Percentiles rank a stretch among this genome's conserved stretches.
These are phyloP conservation scores for Piscicola geometra DNA, from an alignment of 2,888 invertebrate genomes.

Conservation along the genomic window DNA sequence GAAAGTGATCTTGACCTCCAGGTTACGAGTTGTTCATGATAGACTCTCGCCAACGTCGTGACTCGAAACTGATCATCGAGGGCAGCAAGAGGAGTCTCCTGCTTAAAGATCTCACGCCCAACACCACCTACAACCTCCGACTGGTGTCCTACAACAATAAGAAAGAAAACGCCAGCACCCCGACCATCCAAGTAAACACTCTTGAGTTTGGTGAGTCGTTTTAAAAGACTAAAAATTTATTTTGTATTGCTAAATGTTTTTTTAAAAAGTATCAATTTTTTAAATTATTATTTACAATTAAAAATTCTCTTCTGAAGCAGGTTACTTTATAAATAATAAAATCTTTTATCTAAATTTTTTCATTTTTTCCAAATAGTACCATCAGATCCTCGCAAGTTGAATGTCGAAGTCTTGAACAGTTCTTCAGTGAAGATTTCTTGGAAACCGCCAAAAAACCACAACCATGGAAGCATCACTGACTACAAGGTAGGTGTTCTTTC, in stretches of 20 bases:
- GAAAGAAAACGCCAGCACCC: slow-evolving; percentile 83
- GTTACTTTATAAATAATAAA: too few relatives aligned
- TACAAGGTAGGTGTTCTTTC: slow-evolving; percentile 97
- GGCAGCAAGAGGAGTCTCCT: slow-evolving; percentile 62
- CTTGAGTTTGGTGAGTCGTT: slow-evolving; percentile 79
- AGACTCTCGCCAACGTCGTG: slow-evolving; percentile 50
- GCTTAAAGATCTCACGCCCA: slow-evolving; percentile 83
- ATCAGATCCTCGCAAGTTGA: slow-evolving; percentile 90
- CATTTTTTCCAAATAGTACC: slow-evolving; percentile 68
- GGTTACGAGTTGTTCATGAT: slow-evolving; percentile 96
- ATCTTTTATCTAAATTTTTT: too few relatives aligned
- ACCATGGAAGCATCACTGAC: slow-evolving; percentile 90
- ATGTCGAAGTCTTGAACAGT: slow-evolving; percentile 81
- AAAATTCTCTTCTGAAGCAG: too few relatives aligned
- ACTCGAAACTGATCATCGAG: slow-evolving; percentile 48
- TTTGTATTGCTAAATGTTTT: neutral
- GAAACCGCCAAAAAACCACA: slow-evolving; percentile 84
- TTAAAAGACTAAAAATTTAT: too few relatives aligned
- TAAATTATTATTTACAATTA: too few relatives aligned
- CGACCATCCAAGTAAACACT: slow-evolving; percentile 86
- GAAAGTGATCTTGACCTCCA: too few relatives aligned
- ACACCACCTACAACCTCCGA: slow-evolving; percentile 94
- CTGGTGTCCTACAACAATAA: slow-evolving; percentile 82
- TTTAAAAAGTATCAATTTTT: neutral
- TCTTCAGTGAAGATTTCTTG: slow-evolving; percentile 88